Evolutionary conservation across 1,140 invertebrate genomes (phyloP), one percentile per base, ranked within the genome.

Genomic region (Megathymus violae): DNA sequence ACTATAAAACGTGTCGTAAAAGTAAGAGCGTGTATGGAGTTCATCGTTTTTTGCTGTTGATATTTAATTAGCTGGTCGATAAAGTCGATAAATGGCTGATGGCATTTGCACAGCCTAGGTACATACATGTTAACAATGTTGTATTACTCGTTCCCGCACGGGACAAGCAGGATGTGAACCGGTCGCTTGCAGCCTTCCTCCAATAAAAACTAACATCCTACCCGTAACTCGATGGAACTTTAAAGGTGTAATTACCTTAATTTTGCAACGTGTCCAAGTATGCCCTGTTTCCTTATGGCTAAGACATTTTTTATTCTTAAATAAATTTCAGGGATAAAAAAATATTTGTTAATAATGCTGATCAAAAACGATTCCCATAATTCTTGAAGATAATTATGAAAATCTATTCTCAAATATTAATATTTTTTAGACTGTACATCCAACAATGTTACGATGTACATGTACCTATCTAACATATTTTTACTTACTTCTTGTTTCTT

Each of bases 161-260:
- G 74, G 80, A 77, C 73, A 70, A 85, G 69, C 82, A 86, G 85
- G 85, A 88, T 85, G 62, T 71, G 59, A 77, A 82, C 84, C 84
- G 82, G 84, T 85, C 80, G 41, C 36, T 51, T 16, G 52, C 74
- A 67, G 71, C 62, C 64, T 63, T 69, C 48, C 36, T 64, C 52
- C 52, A 52, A 70, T 69, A 79, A 76, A 79, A 79, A 79, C 69
- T 71, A 73, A 73, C 67, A 76, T 73, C 70, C 71, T 66, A 70
- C 70, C 67, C 34, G 41, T 58, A 41, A 62, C 48, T 59, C 41
- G 27, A 43, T 46, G 58, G 43, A 36, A 40, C 50, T 60, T 47
- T 44, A 47, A 63, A 58, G 66, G 48, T 59, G 34, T 43, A 62
- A 19, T 56, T 56, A 56, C 52, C 52, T 56, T 43, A 27, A 22